These are phyloP conservation scores for Cyprinus carpio DNA, from an alignment of 2,113 vertebrate species.

Conservation along the genomic window DNA sequence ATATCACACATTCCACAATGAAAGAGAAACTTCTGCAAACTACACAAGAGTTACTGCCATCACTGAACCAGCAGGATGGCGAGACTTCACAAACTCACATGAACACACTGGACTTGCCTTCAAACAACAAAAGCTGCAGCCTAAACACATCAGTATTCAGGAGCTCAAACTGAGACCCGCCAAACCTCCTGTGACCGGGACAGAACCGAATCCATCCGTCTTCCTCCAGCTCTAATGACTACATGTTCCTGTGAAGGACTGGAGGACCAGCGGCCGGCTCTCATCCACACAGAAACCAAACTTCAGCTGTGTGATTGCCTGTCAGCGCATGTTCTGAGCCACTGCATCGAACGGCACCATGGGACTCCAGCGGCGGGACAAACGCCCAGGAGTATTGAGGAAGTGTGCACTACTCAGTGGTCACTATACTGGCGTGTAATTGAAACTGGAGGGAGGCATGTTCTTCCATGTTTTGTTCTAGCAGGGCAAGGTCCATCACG, in stretches of 20 bases:
- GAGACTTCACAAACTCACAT: too few species aligned
- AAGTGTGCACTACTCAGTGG: constrained; percentile 5
- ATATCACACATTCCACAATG: not conserved
- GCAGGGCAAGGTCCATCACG: not conserved
- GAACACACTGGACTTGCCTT: too few species aligned
- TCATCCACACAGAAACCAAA: not conserved
- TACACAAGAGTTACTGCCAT: not conserved
- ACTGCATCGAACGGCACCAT: not conserved
- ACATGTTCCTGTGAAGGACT: too few species aligned
- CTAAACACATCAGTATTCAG: not conserved
- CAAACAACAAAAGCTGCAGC: not conserved
- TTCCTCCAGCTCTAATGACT: not conserved
- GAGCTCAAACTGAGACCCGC: not conserved
- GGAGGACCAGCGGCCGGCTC: too few species aligned
- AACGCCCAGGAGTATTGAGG: not conserved
- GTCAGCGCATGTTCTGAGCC: constrained; percentile 43
- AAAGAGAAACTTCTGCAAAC: not conserved
- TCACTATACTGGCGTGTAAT: constrained; percentile 11
- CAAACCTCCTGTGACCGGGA: too few species aligned
- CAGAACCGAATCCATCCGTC: too few species aligned
- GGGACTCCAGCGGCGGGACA: too few species aligned
- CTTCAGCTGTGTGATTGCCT: constrained; percentile 32
- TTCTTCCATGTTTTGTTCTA: not conserved
- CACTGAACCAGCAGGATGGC: too few species aligned
- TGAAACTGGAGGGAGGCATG: not conserved